Conservation (phyloP, 1,140 invertebrate species). For the Drosophila gunungcola region DNA sequence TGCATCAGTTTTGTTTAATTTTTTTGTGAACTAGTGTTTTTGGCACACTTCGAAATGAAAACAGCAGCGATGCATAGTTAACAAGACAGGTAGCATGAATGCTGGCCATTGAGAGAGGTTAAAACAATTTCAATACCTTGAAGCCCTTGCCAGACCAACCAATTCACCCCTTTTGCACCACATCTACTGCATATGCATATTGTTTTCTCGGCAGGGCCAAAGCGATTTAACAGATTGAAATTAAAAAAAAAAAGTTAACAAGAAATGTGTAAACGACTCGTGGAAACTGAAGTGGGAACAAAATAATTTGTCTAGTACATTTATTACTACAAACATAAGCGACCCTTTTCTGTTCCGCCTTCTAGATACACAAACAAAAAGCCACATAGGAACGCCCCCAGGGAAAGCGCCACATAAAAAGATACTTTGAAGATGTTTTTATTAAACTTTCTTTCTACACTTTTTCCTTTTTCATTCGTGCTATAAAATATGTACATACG, state of each 20-base stretch:
- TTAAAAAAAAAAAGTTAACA: conserved; percentile 41
- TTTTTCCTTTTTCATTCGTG: conserved; percentile 16
- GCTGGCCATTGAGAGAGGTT: conserved; percentile 16
- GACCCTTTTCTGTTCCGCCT: background rate
- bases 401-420: conserved; percentile 14
- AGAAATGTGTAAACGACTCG: conserved; percentile 23
- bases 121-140: conserved; percentile 11
- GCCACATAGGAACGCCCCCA: conserved; percentile 13
- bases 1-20: background rate
- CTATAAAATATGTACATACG: conserved; percentile 11
- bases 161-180: background rate
- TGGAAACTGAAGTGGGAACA: conserved; percentile 24
- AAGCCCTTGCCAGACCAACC: background rate
- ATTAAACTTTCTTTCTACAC: conserved; percentile 7
- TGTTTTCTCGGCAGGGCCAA: conserved; percentile 24
- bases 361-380: background rate
- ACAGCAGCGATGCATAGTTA: conserved; percentile 59
- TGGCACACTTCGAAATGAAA: conserved; percentile 40
- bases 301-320: conserved; percentile 6
- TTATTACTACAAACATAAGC: background rate
- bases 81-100: conserved; percentile 39
- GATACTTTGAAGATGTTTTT: conserved; percentile 40
- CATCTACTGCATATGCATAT: background rate
- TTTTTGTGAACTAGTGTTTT: background rate
- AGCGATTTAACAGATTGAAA: conserved; percentile 65